Evolutionary conservation across 2,888 invertebrate genomes (phyloP).

Genomic region (Campoplex nolae): DNA sequence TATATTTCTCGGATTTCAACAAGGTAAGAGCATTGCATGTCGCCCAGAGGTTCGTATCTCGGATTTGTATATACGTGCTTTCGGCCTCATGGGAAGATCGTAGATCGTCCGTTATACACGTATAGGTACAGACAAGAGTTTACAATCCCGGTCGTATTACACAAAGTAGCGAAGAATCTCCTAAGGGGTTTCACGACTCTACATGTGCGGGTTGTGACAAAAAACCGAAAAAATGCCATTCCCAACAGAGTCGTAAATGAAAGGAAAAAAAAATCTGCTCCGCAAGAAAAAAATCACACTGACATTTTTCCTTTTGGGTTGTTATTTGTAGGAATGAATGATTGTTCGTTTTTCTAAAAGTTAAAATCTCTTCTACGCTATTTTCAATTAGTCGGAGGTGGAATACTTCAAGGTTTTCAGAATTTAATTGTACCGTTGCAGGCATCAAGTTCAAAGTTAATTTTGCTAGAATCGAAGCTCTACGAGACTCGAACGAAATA

Average conservation of each 20-base stretch:
- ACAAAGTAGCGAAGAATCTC: constrained; percentile 33
- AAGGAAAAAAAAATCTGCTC: constrained; percentile 1
- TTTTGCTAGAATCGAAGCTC: no score
- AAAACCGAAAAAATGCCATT: constrained; percentile 34
- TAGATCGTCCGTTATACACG: constrained; percentile 49
- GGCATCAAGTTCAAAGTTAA: no score
- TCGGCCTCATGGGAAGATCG: constrained; percentile 49
- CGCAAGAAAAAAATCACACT: neutral
- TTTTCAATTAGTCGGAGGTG: neutral
- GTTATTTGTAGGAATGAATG: neutral
- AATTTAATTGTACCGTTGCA: no score
- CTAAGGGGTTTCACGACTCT: constrained; percentile 24
- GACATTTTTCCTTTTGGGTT: neutral
- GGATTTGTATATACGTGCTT: constrained; percentile 49
- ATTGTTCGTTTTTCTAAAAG: neutral
- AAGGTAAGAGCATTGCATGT: constrained; percentile 36
- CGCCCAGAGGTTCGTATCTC: constrained; percentile 55
- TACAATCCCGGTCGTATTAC: constrained; percentile 47
- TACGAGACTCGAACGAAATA: neutral
- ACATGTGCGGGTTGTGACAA: constrained; percentile 29
- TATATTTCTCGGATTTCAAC: constrained; percentile 26
- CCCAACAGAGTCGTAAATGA: constrained; percentile 11
- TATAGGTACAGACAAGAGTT: constrained; percentile 34
- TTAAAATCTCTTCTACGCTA: neutral
- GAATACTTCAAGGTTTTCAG: no score